These are phyloP conservation scores for Macrotrachela quadricornifera DNA, from an alignment of 1,140 invertebrate species.

Conservation along the genomic window DNA sequence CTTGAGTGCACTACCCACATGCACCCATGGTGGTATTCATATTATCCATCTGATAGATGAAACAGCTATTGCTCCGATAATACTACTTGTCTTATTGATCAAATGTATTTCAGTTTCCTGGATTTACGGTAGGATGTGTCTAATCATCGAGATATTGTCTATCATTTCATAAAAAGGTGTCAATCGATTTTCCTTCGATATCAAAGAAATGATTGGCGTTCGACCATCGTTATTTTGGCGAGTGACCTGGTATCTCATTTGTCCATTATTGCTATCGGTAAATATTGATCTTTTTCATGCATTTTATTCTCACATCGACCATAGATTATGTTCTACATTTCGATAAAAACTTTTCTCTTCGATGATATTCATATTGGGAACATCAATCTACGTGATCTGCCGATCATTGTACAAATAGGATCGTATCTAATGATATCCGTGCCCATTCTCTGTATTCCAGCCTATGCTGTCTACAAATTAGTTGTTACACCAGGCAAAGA, in stretches of 20 bases:
- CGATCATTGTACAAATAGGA: no score
- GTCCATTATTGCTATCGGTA: constrained; percentile 63
- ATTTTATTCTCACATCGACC: no score
- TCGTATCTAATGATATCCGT: no score
- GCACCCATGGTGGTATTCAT: constrained; percentile 72
- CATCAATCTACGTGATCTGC: no score
- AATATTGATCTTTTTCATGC: constrained; percentile 10
- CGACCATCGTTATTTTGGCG: constrained; percentile 67
- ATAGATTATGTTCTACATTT: no score
- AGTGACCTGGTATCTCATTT: constrained; percentile 74
- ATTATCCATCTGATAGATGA: constrained; percentile 60
- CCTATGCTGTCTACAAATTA: no score
- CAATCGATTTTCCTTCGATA: constrained; percentile 65
- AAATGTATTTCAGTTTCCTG: constrained; percentile 70
- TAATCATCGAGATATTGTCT: background rate
- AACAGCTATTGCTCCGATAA: constrained; percentile 60
- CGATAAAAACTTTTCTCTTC: no score
- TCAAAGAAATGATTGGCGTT: constrained; percentile 77
- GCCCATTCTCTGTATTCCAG: no score
- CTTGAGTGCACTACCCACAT: constrained; percentile 69
- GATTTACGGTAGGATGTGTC: constrained; percentile 52
- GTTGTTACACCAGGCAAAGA: no score
- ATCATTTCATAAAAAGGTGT: constrained; percentile 36
- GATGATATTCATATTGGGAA: no score
- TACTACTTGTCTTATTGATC: constrained; percentile 66